Conservation (phyloP, 2,113 vertebrate species). For the Choloepus hoffmanni region DNA sequence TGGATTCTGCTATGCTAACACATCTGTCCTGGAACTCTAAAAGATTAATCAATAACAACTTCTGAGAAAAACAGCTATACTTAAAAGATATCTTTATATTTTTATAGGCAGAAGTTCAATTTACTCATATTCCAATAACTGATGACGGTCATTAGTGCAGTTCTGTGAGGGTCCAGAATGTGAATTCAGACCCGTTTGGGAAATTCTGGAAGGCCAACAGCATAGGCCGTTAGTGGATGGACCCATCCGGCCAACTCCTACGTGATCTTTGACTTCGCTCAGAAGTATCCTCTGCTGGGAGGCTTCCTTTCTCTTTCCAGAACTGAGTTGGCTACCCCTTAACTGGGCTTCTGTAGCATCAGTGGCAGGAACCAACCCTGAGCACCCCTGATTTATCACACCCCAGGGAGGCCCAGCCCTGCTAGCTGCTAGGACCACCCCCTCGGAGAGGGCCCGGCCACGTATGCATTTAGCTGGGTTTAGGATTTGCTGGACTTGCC, state of each 20-base stretch:
- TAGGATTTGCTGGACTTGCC: no score
- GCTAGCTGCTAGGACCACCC: no score
- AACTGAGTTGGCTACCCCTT: no score
- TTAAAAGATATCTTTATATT: not conserved
- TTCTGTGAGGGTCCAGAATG: not conserved
- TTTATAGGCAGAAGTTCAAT: not conserved
- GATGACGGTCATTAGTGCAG: not conserved
- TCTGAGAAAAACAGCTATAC: not conserved
- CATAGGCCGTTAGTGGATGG: not conserved
- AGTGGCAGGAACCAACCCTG: not conserved
- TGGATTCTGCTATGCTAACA: not conserved
- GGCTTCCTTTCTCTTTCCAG: not conserved
- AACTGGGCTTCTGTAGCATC: not conserved
- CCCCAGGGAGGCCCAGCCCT: no score
- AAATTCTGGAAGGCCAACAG: not conserved
- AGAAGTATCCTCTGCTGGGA: not conserved
- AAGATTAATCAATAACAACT: not conserved
- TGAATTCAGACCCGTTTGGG: not conserved
- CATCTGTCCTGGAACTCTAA: not conserved
- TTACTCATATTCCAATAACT: not conserved
- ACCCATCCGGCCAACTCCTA: not conserved
- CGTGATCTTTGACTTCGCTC: not conserved
- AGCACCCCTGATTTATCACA: not conserved
- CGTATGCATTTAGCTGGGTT: no score
- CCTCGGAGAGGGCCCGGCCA: no score